Evolutionary conservation across 2,797 vertebrate species (phyloP).

Genomic region (Typhlichthys eigenmanni): DNA sequence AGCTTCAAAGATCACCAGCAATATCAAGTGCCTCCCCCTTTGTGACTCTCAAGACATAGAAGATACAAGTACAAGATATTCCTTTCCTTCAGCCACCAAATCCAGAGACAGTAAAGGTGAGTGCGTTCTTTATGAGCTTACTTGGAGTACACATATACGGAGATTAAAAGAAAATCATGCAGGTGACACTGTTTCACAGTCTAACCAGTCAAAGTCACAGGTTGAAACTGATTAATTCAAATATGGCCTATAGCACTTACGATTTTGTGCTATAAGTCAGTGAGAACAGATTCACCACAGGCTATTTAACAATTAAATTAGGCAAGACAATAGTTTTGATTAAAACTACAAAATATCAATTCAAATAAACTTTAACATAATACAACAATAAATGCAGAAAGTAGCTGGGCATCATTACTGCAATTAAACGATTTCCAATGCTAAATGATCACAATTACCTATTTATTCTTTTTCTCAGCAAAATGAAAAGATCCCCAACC

Average conservation of each 20-base stretch:
- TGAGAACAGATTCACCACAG: background rate
- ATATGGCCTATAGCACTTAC: background rate
- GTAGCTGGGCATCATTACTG: background rate
- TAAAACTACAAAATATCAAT: background rate
- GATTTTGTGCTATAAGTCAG: conserved; percentile 3
- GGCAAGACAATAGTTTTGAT: conserved; percentile 5
- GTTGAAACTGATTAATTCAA: background rate
- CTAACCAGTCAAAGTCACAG: background rate
- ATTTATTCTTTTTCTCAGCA: conserved; percentile 36
- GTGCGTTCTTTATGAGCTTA: background rate
- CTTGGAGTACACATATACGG: too few relatives aligned
- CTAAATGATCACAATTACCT: background rate
- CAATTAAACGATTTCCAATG: background rate
- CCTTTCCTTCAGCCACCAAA: background rate
- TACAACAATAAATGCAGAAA: too few relatives aligned
- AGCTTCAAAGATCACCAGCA: conserved; percentile 12
- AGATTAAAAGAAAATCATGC: too few relatives aligned
- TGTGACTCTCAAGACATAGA: background rate
- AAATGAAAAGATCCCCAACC: conserved; percentile 49
- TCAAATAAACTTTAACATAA: too few relatives aligned
- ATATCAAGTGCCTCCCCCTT: conserved; percentile 16
- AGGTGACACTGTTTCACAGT: too few relatives aligned
- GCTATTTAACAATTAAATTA: conserved; percentile 9
- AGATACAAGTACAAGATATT: conserved; percentile 5
- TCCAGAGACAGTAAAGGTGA: conserved; percentile 23